Percentiles rank a stretch among this genome's conserved stretches.
Evolutionary conservation across 2,888 invertebrate species (phyloP).

Genomic region (Callyntrura sp.): DNA sequence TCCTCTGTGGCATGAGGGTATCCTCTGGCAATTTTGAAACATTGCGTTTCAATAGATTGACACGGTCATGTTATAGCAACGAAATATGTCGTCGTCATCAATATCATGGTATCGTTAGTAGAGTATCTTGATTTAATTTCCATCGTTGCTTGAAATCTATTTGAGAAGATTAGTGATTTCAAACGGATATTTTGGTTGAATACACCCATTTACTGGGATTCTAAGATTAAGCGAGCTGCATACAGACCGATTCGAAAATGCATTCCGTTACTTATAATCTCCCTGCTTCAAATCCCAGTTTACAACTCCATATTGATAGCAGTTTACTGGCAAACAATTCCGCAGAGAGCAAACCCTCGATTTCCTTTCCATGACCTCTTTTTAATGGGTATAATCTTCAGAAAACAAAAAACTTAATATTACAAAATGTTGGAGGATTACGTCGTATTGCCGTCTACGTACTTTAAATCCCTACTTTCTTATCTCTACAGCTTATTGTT

Average conservation of each 20-base stretch:
- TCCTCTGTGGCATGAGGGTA: too few species aligned
- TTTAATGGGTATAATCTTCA: too few species aligned
- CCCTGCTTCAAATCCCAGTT: constrained; percentile 40
- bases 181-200: constrained; percentile 41
- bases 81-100: too few species aligned
- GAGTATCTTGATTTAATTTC: constrained; percentile 58
- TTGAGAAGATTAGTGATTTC: constrained; percentile 31
- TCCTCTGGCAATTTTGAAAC: too few species aligned
- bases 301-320: constrained; percentile 3
- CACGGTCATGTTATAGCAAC: too few species aligned
- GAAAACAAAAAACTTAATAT: too few species aligned
- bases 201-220: constrained; percentile 37
- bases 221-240: constrained; percentile 18
- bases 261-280: constrained; percentile 32
- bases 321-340: constrained; percentile 39
- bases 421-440: too few species aligned
- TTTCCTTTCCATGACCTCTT: constrained; percentile 45
- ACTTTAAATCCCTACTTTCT: too few species aligned
- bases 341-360: constrained; percentile 7
- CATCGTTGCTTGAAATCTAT: constrained; percentile 31
- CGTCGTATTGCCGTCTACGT: too few species aligned
- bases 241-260: constrained; percentile 4
- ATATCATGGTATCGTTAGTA: too few species aligned
- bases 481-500: constrained; percentile 14
- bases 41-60: too few species aligned